phyloP scores from a whole-genome alignment of 2,888 invertebrate species.

The Horisme vitalbata region DNA sequence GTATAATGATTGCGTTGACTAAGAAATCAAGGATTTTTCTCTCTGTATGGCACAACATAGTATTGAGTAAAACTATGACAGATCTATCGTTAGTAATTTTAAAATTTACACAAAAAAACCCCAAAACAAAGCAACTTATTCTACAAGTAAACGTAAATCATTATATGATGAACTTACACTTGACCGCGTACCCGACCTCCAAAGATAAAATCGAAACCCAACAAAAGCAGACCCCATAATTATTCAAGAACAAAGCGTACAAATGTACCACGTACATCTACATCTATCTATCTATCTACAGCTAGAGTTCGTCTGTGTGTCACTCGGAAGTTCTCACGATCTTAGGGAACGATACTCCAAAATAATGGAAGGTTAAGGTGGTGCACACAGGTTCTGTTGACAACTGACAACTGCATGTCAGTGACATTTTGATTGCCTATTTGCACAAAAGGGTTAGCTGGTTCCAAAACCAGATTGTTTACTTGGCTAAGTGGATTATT shows the following conservation, averaged over 20 bases:
- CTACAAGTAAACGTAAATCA: slow-evolving; percentile 9
- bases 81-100: too few species aligned
- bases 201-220: slow-evolving; percentile 23
- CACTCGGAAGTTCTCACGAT: slow-evolving; percentile 29
- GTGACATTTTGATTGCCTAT: not conserved
- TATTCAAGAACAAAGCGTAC: slow-evolving; percentile 26
- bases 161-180: slow-evolving; percentile 3
- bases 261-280: slow-evolving; percentile 18
- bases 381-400: not conserved
- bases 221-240: slow-evolving; percentile 28
- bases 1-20: too few species aligned
- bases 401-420: slow-evolving; percentile 2
- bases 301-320: slow-evolving; percentile 19
- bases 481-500: too few species aligned
- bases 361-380: slow-evolving; percentile 1
- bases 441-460: too few species aligned
- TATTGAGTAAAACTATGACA: too few species aligned
- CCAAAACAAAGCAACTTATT: not conserved
- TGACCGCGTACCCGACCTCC: slow-evolving; percentile 4
- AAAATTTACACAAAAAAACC: too few species aligned
- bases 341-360: slow-evolving; percentile 12
- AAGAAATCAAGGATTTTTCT: too few species aligned
- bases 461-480: too few species aligned
- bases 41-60: too few species aligned
- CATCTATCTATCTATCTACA: slow-evolving; percentile 16